Conservation (phyloP, 2,797 vertebrate genomes). For the Macropodus opercularis region DNA sequence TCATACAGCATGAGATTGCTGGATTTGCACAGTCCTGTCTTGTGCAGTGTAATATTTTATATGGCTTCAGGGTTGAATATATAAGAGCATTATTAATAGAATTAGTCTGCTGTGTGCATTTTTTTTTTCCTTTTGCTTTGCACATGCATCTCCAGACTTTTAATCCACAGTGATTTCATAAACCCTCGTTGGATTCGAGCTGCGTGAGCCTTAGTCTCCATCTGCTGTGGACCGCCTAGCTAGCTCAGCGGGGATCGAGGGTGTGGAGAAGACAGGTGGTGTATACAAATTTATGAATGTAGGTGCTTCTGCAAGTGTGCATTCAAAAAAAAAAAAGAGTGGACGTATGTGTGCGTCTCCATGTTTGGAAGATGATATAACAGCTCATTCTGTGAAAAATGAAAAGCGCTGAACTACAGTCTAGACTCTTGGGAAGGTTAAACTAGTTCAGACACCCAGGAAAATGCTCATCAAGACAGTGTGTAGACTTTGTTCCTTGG, state of each 20-base stretch:
- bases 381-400: slow-evolving; percentile 41
- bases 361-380: slow-evolving; percentile 34
- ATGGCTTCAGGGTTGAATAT: slow-evolving; percentile 11
- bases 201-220: slow-evolving; percentile 44
- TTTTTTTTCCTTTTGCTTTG: slow-evolving; percentile 8
- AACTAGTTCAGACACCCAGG: slow-evolving; percentile 55
- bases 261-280: slow-evolving; percentile 44
- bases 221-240: slow-evolving; percentile 41
- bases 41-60: neutral
- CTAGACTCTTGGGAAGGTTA: slow-evolving; percentile 58
- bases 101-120: neutral
- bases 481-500: slow-evolving; percentile 34
- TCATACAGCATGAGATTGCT: slow-evolving; percentile 19
- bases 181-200: slow-evolving; percentile 35
- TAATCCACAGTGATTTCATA: slow-evolving; percentile 42
- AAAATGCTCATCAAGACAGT: slow-evolving; percentile 37
- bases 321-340: neutral
- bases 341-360: slow-evolving; percentile 6
- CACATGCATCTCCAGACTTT: slow-evolving; percentile 4
- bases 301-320: slow-evolving; percentile 7
- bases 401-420: slow-evolving; percentile 35
- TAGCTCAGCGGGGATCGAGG: slow-evolving; percentile 36
- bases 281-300: slow-evolving; percentile 37
- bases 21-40: neutral
- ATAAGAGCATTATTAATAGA: slow-evolving; percentile 10